These are phyloP conservation scores for Mirza zaza DNA, from an alignment of 2,113 vertebrate species.

Conservation along the genomic window DNA sequence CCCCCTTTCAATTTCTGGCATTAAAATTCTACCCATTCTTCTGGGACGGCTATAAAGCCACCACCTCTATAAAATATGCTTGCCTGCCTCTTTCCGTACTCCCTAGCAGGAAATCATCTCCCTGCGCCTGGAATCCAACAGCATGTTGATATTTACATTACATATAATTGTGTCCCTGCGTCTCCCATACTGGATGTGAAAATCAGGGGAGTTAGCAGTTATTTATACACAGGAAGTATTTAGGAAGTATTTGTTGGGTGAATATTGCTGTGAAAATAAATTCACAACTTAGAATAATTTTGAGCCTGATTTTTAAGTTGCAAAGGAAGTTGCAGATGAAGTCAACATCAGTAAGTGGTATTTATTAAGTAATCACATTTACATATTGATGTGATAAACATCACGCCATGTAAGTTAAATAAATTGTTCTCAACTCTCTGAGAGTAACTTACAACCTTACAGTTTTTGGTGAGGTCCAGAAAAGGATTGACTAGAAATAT, in stretches of 20 bases:
- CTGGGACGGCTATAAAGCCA: background rate
- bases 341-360: constrained; percentile 62
- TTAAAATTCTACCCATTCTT: constrained; percentile 1
- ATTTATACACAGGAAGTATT: constrained; percentile 32
- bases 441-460: constrained; percentile 4
- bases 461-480: constrained; percentile 5
- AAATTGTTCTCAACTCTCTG: constrained; percentile 43
- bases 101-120: background rate
- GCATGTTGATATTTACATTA: constrained; percentile 10
- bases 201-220: background rate
- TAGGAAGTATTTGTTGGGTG: constrained; percentile 30
- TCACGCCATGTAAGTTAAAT: constrained; percentile 46
- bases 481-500: constrained; percentile 13
- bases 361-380: constrained; percentile 72
- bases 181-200: constrained; percentile 12
- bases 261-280: constrained; percentile 54
- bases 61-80: background rate
- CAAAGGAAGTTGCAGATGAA: constrained; percentile 58
- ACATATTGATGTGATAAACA: constrained; percentile 70
- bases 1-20: background rate
- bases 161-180: background rate
- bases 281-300: constrained; percentile 57
- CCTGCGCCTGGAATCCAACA: background rate
- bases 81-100: background rate
- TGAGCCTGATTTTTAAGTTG: constrained; percentile 51